Conservation (phyloP, 2,888 invertebrate genomes). For the Hipparchia sbordonii region DNA sequence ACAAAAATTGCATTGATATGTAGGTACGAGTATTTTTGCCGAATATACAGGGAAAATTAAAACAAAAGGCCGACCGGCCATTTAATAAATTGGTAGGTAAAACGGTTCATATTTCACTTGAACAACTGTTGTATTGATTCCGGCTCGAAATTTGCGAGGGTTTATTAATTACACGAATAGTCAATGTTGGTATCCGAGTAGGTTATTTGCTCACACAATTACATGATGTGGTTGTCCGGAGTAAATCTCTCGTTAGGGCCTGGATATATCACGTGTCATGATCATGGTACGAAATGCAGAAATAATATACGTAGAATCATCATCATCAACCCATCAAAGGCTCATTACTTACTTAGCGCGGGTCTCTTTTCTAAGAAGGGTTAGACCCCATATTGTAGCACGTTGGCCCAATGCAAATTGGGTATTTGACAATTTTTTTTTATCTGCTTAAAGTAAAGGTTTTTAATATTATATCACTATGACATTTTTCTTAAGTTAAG, state of each 20-base stretch:
- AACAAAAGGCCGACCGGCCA: slow-evolving; percentile 8
- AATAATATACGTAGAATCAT: too few species aligned
- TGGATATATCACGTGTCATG: too few species aligned
- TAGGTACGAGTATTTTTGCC: background rate
- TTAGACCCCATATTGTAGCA: too few species aligned
- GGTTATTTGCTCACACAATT: slow-evolving; percentile 16
- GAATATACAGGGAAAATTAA: slow-evolving; percentile 14
- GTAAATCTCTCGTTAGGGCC: background rate
- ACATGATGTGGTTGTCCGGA: background rate
- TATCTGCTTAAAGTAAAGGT: too few species aligned
- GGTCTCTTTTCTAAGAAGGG: too few species aligned
- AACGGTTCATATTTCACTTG: slow-evolving; percentile 28
- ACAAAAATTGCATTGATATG: background rate
- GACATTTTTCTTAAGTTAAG: too few species aligned
- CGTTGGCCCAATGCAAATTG: too few species aligned
- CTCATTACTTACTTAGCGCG: too few species aligned
- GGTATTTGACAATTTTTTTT: too few species aligned
- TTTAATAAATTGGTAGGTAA: slow-evolving; percentile 25
- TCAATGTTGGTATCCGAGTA: slow-evolving; percentile 4
- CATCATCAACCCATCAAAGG: too few species aligned
- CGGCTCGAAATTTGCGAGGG: slow-evolving; percentile 25
- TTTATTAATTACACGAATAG: slow-evolving; percentile 31
- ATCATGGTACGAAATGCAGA: too few species aligned
- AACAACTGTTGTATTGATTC: slow-evolving; percentile 37
- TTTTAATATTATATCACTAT: too few species aligned